phyloP scores from a whole-genome alignment of 2,113 vertebrate species.

The Xerus inauris region DNA sequence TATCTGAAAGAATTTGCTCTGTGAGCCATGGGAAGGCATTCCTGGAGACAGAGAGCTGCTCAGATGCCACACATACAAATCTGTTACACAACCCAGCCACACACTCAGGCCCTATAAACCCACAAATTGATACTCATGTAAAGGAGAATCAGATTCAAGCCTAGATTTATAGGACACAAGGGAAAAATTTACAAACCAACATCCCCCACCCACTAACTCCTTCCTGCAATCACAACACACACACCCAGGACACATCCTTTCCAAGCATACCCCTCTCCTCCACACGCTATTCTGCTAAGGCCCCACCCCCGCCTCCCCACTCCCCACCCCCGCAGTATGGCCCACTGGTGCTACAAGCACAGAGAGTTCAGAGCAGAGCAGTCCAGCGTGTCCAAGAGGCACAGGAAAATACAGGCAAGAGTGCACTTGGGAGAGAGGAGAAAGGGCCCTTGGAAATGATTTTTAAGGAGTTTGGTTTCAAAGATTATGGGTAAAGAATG shows the following conservation, averaged over 20 bases:
- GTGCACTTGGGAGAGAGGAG: neutral
- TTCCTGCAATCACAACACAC: neutral
- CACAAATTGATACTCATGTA: neutral
- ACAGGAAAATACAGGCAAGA: neutral
- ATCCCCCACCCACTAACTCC: neutral
- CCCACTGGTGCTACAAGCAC: neutral
- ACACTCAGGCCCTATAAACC: neutral
- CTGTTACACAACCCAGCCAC: neutral
- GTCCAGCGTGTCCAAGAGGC: neutral
- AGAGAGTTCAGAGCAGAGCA: neutral
- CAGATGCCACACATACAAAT: neutral
- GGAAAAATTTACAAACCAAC: neutral
- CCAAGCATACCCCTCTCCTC: neutral
- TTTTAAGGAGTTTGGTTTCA: slow-evolving; percentile 5
- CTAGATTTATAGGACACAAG: neutral
- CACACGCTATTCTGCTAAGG: rapidly evolving
- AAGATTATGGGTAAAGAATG: neutral
- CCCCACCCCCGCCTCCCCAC: neutral
- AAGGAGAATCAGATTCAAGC: neutral
- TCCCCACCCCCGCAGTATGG: no score
- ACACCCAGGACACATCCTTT: neutral
- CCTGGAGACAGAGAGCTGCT: neutral
- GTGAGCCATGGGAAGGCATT: neutral
- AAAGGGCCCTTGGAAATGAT: neutral
- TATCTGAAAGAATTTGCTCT: neutral